Evolutionary conservation across 2,888 invertebrate genomes (phyloP), one percentile per base, ranked within the genome.

Genomic region (Tribolium freemani): DNA sequence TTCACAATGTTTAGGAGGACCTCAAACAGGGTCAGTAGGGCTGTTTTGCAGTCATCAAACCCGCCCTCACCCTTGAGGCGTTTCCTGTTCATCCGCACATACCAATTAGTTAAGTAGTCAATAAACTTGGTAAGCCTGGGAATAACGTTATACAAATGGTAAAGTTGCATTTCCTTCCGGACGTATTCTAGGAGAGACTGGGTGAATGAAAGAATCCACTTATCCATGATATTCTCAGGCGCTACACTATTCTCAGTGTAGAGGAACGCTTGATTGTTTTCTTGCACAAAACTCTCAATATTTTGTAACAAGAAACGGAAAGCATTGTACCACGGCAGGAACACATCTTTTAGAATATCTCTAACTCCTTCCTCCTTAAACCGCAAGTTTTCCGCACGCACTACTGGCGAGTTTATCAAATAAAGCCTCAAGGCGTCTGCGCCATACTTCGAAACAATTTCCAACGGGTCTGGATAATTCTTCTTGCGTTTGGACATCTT

Each of bases 401-500:
- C 99, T 3, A 98, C 98, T 0, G 99, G 99, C 0, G 99, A 99
- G 88, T 98, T 99, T 74, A 99, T 96, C 67, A 99, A 90, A 86
- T 99, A 99, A 38, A 99, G 88, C 74, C 99, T 91, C 51, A 99
- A 88, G 11, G 99, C 98, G 88, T 99, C 99, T 0, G 99, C 98
- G 1, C 99, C 99, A 86, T 96, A 98, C 85, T 97, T 97, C 57
- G 92, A 87, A 0, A 97, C 93, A 10, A 98, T 90, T 80, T 95
- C 93, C 87, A 97, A 88, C 0, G 99, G 99, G 88, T 99, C 98
- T 0, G 99, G 99, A 86, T 98, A 99, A 85, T 99, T 99, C 86
- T 98, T 97, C 88, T 98, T 98, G 26, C 99, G 90, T 86, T 99
- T 99, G 0, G 98, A 98, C 99, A 99, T 99, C 87, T 99, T 99